Percentiles rank a stretch among this genome's conserved stretches.
Evolutionary conservation across 2,888 invertebrate species (phyloP).

Genomic region (Suillia variegata): DNA sequence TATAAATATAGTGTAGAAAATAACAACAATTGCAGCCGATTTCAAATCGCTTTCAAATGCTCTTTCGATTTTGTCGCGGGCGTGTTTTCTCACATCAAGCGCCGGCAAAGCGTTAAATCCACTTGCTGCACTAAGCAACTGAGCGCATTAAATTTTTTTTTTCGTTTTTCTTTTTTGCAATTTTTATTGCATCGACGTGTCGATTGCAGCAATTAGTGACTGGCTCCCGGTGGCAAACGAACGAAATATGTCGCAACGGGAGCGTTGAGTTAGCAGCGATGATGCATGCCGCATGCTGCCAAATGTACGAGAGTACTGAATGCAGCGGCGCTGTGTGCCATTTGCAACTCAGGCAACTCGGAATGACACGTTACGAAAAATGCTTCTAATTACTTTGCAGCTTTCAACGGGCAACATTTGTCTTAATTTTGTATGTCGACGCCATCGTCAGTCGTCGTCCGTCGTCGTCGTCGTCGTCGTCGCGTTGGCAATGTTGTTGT

Average conservation of each 20-base stretch:
- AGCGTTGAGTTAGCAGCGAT: not conserved
- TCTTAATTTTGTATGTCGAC: conserved; percentile 40
- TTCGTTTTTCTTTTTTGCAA: too few species aligned
- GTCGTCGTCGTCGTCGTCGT: not conserved
- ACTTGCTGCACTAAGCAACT: not conserved
- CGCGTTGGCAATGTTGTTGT: not conserved
- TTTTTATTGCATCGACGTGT: conserved; percentile 37
- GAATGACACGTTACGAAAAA: conserved; percentile 30
- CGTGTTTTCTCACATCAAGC: too few species aligned
- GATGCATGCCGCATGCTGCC: not conserved
- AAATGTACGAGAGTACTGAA: not conserved
- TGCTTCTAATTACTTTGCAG: conserved; percentile 57
- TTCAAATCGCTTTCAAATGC: not conserved
- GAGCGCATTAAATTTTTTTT: too few species aligned
- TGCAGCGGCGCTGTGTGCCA: not conserved
- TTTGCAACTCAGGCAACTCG: not conserved
- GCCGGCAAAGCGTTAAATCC: too few species aligned
- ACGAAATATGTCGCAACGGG: not conserved
- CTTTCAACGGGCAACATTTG: conserved; percentile 54
- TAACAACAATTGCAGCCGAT: not conserved
- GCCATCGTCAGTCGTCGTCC: not conserved
- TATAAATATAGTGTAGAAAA: too few species aligned
- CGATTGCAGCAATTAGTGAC: conserved; percentile 56
- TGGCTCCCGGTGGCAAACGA: conserved; percentile 31
- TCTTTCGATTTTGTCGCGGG: too few species aligned